Base-by-base conservation (phyloP, 1,140 invertebrate genomes). In the Drosophila obscura region DNA sequence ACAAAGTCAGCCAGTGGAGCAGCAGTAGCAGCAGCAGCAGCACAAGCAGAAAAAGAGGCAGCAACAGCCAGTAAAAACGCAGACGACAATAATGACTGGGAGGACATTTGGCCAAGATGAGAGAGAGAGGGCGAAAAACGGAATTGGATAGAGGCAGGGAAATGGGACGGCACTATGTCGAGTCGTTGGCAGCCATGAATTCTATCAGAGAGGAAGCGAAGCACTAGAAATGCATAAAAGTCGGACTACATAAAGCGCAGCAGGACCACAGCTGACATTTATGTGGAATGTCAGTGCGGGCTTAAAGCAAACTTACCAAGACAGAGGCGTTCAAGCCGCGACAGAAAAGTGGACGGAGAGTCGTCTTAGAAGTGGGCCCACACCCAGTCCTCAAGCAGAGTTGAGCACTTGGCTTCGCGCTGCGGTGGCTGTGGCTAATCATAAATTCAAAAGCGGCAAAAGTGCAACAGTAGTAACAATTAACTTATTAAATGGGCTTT, bases 401-500 rank as follows among this genome's bases (percentile, higher is more conserved):
- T 52, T 77, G 76, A 83, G 71, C 58, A 61, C 80, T 76, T 61
- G 50, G 59, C 35, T 62, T 59, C 68, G 60, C 22, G 59, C 53
- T 60, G 35, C 63, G 15, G 59, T 39, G 66, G 73, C 41, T 59
- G 58, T 50, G 68, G 60, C 83, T 88, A 88, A 87, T 85, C 83
- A 82, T 85, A 85, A 85, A 82, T 85, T 85, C 78, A 73, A 82
- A 87, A 82, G 83, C 82, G 45, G 74, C 83, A 73, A 88, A 83
- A 88, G 83, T 83, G 84, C 83, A 83, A 64, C 62, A 66, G 83
- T 43, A 73, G 73, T 82, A 85, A 90, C 85, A 90, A 90, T 90
- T 90, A 90, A 87, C 79, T 90, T 90, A 90, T 90, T 90, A 90
- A 82, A 90, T 82, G 79, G 76, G 60, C 75, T 73, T 69, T 11